A percentile compares a stretch with the other conserved stretches of the same genome.
phyloP scores from a whole-genome alignment of 2,888 invertebrate species.

The Rhorus exstirpatorius region DNA sequence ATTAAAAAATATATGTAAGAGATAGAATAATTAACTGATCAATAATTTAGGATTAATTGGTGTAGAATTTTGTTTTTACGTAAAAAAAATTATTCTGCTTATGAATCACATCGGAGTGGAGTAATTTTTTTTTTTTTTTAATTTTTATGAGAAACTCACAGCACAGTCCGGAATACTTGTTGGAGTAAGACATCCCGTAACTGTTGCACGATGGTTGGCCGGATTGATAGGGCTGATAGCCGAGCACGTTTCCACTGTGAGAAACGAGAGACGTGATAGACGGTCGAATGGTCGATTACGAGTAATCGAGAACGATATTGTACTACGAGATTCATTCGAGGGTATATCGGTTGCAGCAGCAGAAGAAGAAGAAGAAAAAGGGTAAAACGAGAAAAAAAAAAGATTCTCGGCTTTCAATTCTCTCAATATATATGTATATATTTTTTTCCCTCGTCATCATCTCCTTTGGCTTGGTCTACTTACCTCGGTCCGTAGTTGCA shows the following conservation, averaged over 20 bases:
- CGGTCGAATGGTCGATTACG: constrained; percentile 65
- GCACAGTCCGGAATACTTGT: constrained; percentile 92
- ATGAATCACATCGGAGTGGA: neutral
- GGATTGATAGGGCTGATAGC: constrained; percentile 91
- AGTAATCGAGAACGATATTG: constrained; percentile 66
- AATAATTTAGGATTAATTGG: too few species aligned
- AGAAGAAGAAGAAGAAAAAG: constrained; percentile 38
- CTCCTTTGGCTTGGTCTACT: constrained; percentile 15
- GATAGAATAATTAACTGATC: too few species aligned
- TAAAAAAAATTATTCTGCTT: neutral
- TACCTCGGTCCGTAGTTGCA: constrained; percentile 95
- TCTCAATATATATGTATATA: too few species aligned
- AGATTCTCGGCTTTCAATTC: constrained; percentile 35
- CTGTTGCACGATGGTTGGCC: constrained; percentile 91
- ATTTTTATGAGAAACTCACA: constrained; percentile 90
- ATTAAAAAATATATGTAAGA: too few species aligned
- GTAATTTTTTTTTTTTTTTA: constrained; percentile 11
- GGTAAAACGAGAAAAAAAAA: constrained; percentile 12
- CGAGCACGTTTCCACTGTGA: constrained; percentile 91
- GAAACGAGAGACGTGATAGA: constrained; percentile 60
- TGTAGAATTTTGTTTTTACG: too few species aligned
- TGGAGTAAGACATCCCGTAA: constrained; percentile 91
- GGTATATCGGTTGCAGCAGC: neutral
- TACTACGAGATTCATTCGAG: constrained; percentile 40
- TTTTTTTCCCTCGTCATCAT: neutral